Conservation (phyloP, 2,797 vertebrate genomes). For the Microctenopoma lineatum region DNA sequence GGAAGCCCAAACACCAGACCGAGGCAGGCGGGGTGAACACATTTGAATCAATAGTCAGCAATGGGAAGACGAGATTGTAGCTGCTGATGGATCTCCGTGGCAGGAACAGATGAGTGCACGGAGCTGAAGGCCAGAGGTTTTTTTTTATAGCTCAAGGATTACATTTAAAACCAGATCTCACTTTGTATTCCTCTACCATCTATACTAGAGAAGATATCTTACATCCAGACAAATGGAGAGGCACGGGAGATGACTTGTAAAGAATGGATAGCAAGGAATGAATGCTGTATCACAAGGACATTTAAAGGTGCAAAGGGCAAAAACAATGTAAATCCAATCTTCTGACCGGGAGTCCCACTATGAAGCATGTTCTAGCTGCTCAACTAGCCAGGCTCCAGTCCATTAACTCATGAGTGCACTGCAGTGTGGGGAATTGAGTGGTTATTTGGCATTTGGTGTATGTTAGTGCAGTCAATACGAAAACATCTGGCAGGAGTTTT, state of each 20-base stretch:
- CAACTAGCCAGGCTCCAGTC: conserved; percentile 69
- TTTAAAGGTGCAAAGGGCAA: conserved; percentile 74
- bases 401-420: conserved; percentile 72
- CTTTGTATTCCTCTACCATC: conserved; percentile 82
- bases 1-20: conserved; percentile 50
- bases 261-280: conserved; percentile 64
- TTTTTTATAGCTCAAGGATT: conserved; percentile 82
- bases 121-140: conserved; percentile 80
- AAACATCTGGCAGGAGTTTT: conserved; percentile 76
- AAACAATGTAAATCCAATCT: conserved; percentile 83
- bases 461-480: conserved; percentile 60
- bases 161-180: conserved; percentile 80
- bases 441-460: conserved; percentile 64
- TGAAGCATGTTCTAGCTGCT: conserved; percentile 73
- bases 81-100: conserved; percentile 78
- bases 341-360: conserved; percentile 70
- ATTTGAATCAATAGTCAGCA: conserved; percentile 76
- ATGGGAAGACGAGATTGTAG: conserved; percentile 63
- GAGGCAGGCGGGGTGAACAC: conserved; percentile 59
- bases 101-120: conserved; percentile 69
- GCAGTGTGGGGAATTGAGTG: conserved; percentile 57
- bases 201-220: conserved; percentile 72
- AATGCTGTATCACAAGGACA: conserved; percentile 54
- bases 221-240: conserved; percentile 74
- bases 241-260: conserved; percentile 59